Percentiles rank a stretch among this genome's conserved stretches.
These are phyloP conservation scores for Matsumyia berberina DNA, from an alignment of 2,888 invertebrate species.

Conservation along the genomic window DNA sequence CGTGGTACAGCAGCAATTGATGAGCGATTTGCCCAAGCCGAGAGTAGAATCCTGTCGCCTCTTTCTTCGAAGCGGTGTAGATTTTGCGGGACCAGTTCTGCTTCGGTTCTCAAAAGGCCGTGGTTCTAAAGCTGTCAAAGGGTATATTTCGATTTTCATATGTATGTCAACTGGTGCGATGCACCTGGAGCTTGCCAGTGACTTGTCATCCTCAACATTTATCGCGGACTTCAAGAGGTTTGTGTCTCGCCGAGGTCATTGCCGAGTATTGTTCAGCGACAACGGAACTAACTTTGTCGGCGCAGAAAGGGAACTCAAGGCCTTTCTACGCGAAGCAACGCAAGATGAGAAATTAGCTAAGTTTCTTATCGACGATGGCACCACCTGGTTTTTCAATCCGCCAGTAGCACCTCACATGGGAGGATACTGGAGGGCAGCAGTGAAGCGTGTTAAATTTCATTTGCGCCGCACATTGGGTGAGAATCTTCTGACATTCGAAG, in stretches of 20 bases:
- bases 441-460: conserved; percentile 27
- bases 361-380: conserved; percentile 8
- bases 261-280: conserved; percentile 2
- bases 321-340: not conserved
- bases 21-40: too few species aligned
- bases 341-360: not conserved
- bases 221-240: too few species aligned
- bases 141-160: too few species aligned
- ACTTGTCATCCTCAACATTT: too few species aligned
- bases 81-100: too few species aligned
- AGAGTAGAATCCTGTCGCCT: too few species aligned
- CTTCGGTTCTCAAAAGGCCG: too few species aligned
- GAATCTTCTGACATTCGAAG: conserved; percentile 2
- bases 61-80: too few species aligned
- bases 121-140: too few species aligned
- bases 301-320: conserved; percentile 8
- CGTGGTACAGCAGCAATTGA: too few species aligned
- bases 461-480: not conserved
- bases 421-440: conserved; percentile 28
- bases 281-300: conserved; percentile 30
- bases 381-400: conserved; percentile 23
- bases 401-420: conserved; percentile 24
- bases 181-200: too few species aligned
- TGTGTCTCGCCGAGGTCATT: conserved; percentile 31
- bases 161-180: too few species aligned